Conservation (phyloP, 2,797 vertebrate genomes). For the Tamandua tetradactyla region DNA sequence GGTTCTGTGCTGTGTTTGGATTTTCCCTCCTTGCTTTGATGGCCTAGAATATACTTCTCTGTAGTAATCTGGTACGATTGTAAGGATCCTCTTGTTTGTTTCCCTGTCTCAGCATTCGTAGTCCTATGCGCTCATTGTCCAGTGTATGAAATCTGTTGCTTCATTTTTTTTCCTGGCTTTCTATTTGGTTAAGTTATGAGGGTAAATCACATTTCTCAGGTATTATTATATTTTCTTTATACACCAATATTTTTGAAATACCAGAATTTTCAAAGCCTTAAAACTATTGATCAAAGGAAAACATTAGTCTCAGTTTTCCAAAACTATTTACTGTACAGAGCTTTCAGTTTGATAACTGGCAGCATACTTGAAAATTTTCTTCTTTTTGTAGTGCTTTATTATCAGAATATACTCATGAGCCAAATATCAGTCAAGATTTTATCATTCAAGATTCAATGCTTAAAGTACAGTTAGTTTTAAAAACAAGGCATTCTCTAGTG, state of each 20-base stretch:
- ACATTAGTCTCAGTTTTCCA: neutral
- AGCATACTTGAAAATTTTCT: neutral
- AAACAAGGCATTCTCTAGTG: neutral
- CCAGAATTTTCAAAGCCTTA: neutral
- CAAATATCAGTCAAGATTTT: neutral
- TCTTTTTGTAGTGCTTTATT: neutral
- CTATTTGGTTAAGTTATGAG: neutral
- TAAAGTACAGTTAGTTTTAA: slow-evolving; percentile 1
- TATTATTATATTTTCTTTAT: neutral
- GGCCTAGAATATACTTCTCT: neutral
- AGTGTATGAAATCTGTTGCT: neutral
- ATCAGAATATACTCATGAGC: neutral
- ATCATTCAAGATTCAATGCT: neutral
- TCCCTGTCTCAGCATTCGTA: neutral
- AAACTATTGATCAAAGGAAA: slow-evolving; percentile 24
- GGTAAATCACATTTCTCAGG: neutral
- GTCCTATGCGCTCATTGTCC: neutral
- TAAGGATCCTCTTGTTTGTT: neutral
- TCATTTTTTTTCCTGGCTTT: neutral
- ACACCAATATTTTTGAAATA: neutral
- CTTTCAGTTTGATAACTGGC: neutral
- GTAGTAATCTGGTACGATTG: neutral
- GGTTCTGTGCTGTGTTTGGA: neutral
- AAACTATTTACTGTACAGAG: neutral
- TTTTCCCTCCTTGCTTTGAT: neutral